A percentile compares a stretch with the other conserved stretches of the same genome.
Conservation (phyloP, 2,888 invertebrate species). For the Drosophila formosana region DNA sequence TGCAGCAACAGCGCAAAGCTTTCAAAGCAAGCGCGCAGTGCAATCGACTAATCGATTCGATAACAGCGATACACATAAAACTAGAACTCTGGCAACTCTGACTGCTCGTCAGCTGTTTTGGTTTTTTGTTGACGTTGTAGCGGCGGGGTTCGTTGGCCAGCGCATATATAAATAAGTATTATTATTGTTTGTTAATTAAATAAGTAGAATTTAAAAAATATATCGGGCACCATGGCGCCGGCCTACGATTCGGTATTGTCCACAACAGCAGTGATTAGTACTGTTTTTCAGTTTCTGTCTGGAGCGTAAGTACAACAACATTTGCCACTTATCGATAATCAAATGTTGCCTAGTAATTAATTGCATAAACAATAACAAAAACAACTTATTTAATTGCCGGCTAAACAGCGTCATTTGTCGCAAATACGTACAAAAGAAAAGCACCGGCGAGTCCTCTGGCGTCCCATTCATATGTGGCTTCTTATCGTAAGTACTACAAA, state of each 20-base stretch:
- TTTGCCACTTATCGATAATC: conserved; percentile 9
- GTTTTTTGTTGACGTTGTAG: conserved; percentile 77
- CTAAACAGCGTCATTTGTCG: conserved; percentile 90
- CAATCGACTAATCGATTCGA: conserved; percentile 36
- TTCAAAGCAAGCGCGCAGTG: conserved; percentile 4
- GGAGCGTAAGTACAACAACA: conserved; percentile 90
- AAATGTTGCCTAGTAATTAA: conserved; percentile 20
- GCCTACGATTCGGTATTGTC: conserved; percentile 79
- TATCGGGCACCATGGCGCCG: conserved; percentile 46
- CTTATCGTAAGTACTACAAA: conserved; percentile 88
- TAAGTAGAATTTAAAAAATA: conserved; percentile 13
- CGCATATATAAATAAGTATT: conserved; percentile 20
- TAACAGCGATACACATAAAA: conserved; percentile 1
- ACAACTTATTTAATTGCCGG: conserved; percentile 14
- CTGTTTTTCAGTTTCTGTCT: conserved; percentile 93
- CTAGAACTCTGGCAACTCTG: conserved; percentile 34
- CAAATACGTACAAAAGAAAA: conserved; percentile 90
- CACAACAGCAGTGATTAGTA: conserved; percentile 89
- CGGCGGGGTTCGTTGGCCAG: conserved; percentile 48
- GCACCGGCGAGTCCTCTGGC: conserved; percentile 91
- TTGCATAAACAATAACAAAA: conserved; percentile 12
- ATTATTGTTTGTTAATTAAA: conserved; percentile 21
- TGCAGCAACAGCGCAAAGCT: conserved; percentile 10
- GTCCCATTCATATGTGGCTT: conserved; percentile 92
- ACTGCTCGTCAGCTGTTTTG: conserved; percentile 61